Evolutionary conservation across 2,888 invertebrate genomes (phyloP), one percentile per base, ranked within the genome.

Genomic region (Abrostola triplasia): DNA sequence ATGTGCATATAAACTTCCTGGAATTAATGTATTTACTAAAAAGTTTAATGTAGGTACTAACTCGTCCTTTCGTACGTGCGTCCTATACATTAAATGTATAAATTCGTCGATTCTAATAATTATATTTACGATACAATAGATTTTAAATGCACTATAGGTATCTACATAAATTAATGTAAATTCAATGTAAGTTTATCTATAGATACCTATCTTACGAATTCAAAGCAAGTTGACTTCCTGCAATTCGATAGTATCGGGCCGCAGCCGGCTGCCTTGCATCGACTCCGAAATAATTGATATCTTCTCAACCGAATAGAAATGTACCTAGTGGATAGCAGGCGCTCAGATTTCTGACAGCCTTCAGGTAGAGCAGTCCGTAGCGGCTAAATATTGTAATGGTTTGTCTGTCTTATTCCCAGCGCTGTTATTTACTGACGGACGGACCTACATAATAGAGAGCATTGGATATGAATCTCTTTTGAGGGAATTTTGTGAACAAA

Each of bases 271-370:
- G 79, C 77, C 67, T 75, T 73, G 77, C 77, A 77, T 79, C 70
- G 81, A 79, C 73, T 80, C 59, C 74, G 79, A 84, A 87, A 88
- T 89, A 88, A 89, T 88, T 87, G 84, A 88, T 88, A 84, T 81
- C 81, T 81, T 81, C 83, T 83, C 80, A 77, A 78, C 73, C 77
- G 81, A 67, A 80, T 69, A 60, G 80, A 83, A 83, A 83, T 81
- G 76, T 80, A 72, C 71, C 64, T 70, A 70, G 52, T 59, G 72
- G 77, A 73, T 78, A 67, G 66, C 68, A 57, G 68, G 47, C 63
- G 60, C 42, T 62, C 66, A 61, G 64, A 62, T 72, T 50, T 67
- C 63, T 69, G 64, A 53, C 66, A 63, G 71, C 69, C 57, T 66
- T 70, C 67, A 66, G 61, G 52, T 67, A 59, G 59, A 59, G 67